Evolutionary conservation across 2,113 vertebrate genomes (phyloP).

Genomic region (Pollimyrus isidori): DNA sequence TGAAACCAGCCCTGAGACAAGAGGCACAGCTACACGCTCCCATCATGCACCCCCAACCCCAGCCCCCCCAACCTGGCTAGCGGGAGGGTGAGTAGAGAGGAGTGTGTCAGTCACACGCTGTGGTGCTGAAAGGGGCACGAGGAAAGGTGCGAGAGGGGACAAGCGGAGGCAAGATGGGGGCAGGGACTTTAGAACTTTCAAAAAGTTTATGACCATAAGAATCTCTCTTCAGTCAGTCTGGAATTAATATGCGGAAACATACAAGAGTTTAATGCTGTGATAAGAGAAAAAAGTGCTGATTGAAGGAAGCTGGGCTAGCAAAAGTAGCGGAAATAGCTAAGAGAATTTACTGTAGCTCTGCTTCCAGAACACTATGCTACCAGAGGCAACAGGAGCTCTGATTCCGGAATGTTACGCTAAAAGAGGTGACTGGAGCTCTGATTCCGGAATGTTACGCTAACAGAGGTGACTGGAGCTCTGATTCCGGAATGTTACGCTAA

Average conservation of each 20-base stretch:
- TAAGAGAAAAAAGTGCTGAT: neutral
- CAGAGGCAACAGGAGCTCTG: neutral
- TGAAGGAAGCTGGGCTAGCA: neutral
- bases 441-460: neutral
- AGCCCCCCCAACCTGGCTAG: neutral
- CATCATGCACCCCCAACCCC: neutral
- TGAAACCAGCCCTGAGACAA: neutral
- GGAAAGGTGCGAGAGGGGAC: constrained; percentile 20
- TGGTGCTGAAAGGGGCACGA: neutral
- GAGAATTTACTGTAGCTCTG: neutral
- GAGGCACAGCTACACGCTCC: neutral
- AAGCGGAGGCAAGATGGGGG: neutral
- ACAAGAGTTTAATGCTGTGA: neutral
- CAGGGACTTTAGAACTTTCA: neutral
- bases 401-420: neutral
- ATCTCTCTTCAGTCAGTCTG: neutral
- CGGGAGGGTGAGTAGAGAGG: constrained; percentile 10
- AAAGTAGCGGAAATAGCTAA: neutral
- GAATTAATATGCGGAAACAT: neutral
- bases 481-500: neutral
- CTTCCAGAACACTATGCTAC: neutral
- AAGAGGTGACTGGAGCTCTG: no score
- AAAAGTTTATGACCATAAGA: neutral
- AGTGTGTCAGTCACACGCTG: constrained; percentile 7
- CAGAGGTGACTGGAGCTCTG: neutral